phyloP scores from a whole-genome alignment of 2,888 invertebrate genomes.

The Diloba caeruleocephala region DNA sequence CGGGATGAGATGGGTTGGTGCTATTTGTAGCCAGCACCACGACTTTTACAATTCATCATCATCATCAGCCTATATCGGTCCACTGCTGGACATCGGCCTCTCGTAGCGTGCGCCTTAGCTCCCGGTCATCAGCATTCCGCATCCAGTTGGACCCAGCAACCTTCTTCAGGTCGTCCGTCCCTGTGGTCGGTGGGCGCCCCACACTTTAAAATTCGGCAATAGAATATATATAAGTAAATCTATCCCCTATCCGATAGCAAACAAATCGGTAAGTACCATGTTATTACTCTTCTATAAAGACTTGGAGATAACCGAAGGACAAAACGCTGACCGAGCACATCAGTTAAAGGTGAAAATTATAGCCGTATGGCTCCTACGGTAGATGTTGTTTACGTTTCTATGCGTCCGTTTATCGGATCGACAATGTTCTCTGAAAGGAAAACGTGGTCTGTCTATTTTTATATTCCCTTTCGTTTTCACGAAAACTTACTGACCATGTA shows the following conservation, averaged over 20 bases:
- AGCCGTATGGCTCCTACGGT: conserved; percentile 35
- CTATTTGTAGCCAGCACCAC: no score
- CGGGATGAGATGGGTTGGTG: no score
- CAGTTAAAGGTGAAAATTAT: conserved; percentile 32
- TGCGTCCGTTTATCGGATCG: conserved; percentile 32
- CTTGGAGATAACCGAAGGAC: conserved; percentile 31
- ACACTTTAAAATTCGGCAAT: neutral
- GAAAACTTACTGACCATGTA: no score
- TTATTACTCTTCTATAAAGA: conserved; percentile 12
- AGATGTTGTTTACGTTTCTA: conserved; percentile 33
- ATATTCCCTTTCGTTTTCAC: conserved; percentile 10
- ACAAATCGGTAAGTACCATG: conserved; percentile 19
- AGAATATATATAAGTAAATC: neutral
- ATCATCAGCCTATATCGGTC: no score
- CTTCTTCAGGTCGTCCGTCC: no score
- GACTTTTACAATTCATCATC: no score
- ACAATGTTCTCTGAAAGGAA: conserved; percentile 31
- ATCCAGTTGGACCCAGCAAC: no score
- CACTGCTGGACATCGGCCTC: no score
- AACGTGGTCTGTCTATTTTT: conserved; percentile 17
- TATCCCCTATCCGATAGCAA: neutral
- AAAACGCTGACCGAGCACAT: conserved; percentile 19
- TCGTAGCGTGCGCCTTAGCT: no score
- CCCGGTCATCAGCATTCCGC: no score
- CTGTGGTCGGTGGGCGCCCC: no score